phyloP scores from a whole-genome alignment of 2,888 invertebrate genomes.

The Thereva unica region DNA sequence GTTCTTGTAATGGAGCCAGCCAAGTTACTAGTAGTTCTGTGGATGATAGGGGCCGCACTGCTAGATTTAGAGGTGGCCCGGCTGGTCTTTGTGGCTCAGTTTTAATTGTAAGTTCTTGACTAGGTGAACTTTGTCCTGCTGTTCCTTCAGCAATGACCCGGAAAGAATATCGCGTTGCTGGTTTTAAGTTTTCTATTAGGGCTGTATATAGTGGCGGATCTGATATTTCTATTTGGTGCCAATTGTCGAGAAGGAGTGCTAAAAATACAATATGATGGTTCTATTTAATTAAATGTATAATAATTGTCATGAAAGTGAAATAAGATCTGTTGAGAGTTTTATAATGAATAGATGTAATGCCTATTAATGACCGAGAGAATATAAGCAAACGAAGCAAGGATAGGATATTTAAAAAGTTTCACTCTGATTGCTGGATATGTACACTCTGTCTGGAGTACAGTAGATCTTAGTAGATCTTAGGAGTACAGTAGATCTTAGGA shows the following conservation, averaged over 20 bases:
- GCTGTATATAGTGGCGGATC: constrained; percentile 69
- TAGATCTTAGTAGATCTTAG: too few relatives aligned
- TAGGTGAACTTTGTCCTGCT: constrained; percentile 71
- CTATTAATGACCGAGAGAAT: too few relatives aligned
- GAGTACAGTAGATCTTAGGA: too few relatives aligned
- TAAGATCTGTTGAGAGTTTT: too few relatives aligned
- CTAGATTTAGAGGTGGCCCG: constrained; percentile 69
- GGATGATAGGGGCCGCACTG: constrained; percentile 71
- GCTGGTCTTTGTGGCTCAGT: constrained; percentile 74
- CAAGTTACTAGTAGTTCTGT: constrained; percentile 75
- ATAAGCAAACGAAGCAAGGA: too few relatives aligned
- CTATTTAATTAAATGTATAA: background rate
- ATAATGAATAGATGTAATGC: too few relatives aligned
- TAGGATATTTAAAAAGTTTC: too few relatives aligned
- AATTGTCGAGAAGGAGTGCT: constrained; percentile 59
- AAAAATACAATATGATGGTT: constrained; percentile 37
- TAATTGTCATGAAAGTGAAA: too few relatives aligned
- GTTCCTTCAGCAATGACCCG: constrained; percentile 75
- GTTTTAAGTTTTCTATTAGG: constrained; percentile 69
- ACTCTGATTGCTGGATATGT: too few relatives aligned
- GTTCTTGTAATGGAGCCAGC: constrained; percentile 70
- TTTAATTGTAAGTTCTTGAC: constrained; percentile 65
- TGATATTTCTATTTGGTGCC: constrained; percentile 69
- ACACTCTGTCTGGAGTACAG: too few relatives aligned
- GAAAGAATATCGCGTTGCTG: constrained; percentile 71